Evolutionary conservation across 2,888 invertebrate species (phyloP).

Genomic region (Clunio marinus): DNA sequence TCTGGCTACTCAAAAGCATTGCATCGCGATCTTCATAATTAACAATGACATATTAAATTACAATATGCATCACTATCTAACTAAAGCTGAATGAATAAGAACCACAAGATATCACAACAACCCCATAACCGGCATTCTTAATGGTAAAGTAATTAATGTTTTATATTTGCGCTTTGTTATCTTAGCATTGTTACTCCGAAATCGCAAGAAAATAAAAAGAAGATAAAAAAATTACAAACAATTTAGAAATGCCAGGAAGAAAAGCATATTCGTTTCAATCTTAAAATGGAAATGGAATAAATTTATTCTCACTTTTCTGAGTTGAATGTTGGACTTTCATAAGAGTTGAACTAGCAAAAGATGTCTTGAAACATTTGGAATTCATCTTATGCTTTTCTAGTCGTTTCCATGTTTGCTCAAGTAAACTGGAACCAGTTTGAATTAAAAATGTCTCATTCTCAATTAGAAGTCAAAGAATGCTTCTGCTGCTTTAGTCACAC

Average conservation of each 20-base stretch:
- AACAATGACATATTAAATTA: constrained; percentile 27
- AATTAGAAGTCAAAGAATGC: constrained; percentile 17
- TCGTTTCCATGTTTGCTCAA: background rate
- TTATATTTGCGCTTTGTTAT: background rate
- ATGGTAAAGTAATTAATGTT: constrained; percentile 1
- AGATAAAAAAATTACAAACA: constrained; percentile 11
- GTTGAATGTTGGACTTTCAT: no score
- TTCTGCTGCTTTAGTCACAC: background rate
- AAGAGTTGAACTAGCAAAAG: no score
- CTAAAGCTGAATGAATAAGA: background rate
- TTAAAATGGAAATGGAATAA: constrained; percentile 12
- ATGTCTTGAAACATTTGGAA: background rate
- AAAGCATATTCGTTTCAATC: background rate
- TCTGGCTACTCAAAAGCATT: background rate
- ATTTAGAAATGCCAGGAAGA: background rate
- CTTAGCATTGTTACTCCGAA: background rate
- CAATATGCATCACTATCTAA: constrained; percentile 20
- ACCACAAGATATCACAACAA: background rate
- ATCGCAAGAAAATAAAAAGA: background rate
- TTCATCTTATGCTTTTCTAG: background rate
- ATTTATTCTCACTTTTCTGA: constrained; percentile 11
- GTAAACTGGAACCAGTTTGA: no score
- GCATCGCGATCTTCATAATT: constrained; percentile 14
- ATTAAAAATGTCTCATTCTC: constrained; percentile 28
- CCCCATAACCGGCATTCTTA: background rate